These are phyloP conservation scores for Diadumene lineata DNA, from an alignment of 92 coral and sea anemone genomes.

Conservation along the genomic window DNA sequence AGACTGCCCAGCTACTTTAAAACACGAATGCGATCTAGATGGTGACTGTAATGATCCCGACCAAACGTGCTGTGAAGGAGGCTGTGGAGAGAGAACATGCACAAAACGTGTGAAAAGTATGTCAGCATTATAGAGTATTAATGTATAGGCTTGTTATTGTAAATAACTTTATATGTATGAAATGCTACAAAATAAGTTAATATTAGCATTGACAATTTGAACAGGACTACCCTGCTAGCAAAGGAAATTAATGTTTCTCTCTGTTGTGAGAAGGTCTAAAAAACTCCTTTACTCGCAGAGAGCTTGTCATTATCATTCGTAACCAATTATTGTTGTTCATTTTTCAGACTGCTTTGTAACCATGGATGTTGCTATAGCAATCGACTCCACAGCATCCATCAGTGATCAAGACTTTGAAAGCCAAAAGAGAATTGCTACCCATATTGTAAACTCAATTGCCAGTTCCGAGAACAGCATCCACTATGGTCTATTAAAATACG, in stretches of 20 bases:
- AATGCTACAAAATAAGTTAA: too few relatives aligned
- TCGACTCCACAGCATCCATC: constrained; percentile 40
- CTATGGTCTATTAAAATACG: constrained; percentile 44
- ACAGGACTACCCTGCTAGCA: too few relatives aligned
- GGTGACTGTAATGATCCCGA: constrained; percentile 32
- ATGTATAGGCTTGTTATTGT: too few relatives aligned
- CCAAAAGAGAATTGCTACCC: constrained; percentile 40
- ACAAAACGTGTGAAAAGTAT: constrained; percentile 32
- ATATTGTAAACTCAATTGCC: constrained; percentile 38
- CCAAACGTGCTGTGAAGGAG: constrained; percentile 45
- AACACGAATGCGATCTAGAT: constrained; percentile 39
- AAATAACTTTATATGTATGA: too few relatives aligned
- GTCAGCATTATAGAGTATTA: too few relatives aligned
- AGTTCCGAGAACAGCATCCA: constrained; percentile 58
- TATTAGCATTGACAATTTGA: too few relatives aligned
- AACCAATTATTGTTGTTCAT: too few relatives aligned
- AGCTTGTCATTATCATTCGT: too few relatives aligned
- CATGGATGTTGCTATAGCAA: constrained; percentile 57
- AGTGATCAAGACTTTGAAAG: constrained; percentile 30
- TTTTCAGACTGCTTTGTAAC: constrained; percentile 54
- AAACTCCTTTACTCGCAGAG: too few relatives aligned
- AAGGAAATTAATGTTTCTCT: too few relatives aligned
- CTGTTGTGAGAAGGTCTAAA: too few relatives aligned
- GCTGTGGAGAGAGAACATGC: constrained; percentile 26
- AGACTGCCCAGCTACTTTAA: constrained; percentile 21